Evolutionary conservation across 2,797 vertebrate species (phyloP), one percentile per base, ranked within the genome.

Genomic region (Peromyscus melanophrys): DNA sequence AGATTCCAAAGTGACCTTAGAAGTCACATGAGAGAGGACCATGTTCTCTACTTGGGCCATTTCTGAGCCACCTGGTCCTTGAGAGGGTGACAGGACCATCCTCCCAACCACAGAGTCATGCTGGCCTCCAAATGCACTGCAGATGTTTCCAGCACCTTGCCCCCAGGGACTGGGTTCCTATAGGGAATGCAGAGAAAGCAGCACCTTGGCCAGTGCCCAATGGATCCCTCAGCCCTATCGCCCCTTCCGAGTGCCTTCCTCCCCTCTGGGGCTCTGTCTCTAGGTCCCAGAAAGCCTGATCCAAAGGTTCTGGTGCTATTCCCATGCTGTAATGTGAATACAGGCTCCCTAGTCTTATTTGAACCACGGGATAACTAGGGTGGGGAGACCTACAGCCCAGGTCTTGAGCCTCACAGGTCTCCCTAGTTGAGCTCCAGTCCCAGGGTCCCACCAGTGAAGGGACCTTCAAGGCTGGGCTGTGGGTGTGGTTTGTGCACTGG

Each of bases 271-370:
- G 97, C 98, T 99, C 99, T 98, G 98, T 99, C 99, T 99, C 98
- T 99, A 98, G 98, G 98, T 99, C 99, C 99, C 99, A 98, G 98
- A 99, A 98, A 98, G 99, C 98, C 98, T 99, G 99, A 98, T 99
- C 99, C 98, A 99, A 99, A 99, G 98, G 99, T 99, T 99, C 98
- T 99, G 99, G 99, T 99, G 99, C 99, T 99, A 99, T 99, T 98
- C 99, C 98, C 98, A 83, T 95, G 98, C 99, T 98, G 98, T 99
- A 99, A 99, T 99, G 99, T 99, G 99, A 99, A 99, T 99, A 99
- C 98, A 98, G 98, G 99, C 99, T 99, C 99, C 99, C 99, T 98
- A 98, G 98, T 65, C 75, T 61, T 59, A 27, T 73, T 55, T 46
- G 34, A 89, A 87, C 92, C 95, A 93, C 17, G 31, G 98, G 43